A percentile compares a stretch with the other conserved stretches of the same genome.
Conservation (phyloP, 2,113 vertebrate species). For the Pagrus major region DNA sequence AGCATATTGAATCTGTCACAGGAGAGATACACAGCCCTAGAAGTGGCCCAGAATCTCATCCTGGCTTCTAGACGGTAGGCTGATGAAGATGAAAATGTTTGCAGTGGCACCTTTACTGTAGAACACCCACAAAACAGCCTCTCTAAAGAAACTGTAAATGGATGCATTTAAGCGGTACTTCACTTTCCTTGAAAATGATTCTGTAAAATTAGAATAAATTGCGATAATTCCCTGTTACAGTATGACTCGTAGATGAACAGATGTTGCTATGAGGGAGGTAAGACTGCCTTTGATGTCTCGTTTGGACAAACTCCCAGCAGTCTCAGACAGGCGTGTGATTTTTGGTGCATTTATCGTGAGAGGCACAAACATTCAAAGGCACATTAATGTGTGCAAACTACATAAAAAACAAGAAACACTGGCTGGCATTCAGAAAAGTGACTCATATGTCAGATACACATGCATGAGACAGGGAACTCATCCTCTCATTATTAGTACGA, state of each 20-base stretch:
- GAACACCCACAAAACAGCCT: constrained; percentile 3
- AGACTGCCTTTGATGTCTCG: constrained; percentile 14
- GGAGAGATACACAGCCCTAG: constrained; percentile 31
- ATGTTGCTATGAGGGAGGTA: constrained; percentile 19
- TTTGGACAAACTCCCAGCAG: neutral
- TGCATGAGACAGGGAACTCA: neutral
- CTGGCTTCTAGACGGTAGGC: constrained; percentile 24
- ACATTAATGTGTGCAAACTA: neutral
- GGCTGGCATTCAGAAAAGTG: constrained; percentile 4
- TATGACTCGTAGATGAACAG: constrained; percentile 17
- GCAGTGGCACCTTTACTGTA: neutral
- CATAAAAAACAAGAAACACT: neutral
- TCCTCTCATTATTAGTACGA: neutral
- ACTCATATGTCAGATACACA: neutral
- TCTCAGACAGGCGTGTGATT: neutral
- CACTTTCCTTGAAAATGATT: constrained; percentile 8
- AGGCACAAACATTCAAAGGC: neutral
- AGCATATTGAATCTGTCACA: constrained; percentile 65
- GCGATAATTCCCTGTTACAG: constrained; percentile 18
- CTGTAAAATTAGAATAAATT: constrained; percentile 24
- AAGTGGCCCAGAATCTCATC: constrained; percentile 51
- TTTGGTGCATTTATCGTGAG: neutral
- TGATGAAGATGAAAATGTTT: constrained; percentile 48
- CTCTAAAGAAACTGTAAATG: constrained; percentile 19
- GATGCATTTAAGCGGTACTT: neutral